Conservation (phyloP, 2,888 invertebrate genomes). For the Scaptomyza reducta region DNA sequence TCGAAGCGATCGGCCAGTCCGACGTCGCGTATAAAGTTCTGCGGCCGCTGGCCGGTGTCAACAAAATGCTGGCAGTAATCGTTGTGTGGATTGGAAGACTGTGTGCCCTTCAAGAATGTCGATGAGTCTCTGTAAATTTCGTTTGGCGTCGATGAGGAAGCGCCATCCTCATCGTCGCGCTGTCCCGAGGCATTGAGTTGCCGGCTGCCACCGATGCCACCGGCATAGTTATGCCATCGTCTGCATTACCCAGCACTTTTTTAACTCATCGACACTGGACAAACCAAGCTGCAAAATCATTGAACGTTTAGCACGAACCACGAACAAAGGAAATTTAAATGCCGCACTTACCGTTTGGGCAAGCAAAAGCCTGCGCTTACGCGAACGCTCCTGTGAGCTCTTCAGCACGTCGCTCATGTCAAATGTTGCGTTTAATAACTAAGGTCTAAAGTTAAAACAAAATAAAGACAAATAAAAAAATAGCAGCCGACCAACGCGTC, state of each 20-base stretch:
- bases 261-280: conserved; percentile 92
- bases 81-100: conserved; percentile 99
- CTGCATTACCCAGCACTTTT: conserved; percentile 92
- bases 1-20: conserved; percentile 98
- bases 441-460: conserved; percentile 34
- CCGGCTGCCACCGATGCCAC: conserved; percentile 86
- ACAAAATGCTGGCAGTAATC: conserved; percentile 99
- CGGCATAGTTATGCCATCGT: conserved; percentile 85
- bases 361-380: conserved; percentile 93
- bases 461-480: conserved; percentile 45
- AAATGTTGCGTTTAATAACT: conserved; percentile 23
- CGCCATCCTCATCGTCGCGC: conserved; percentile 83
- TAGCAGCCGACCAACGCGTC: conserved; percentile 40
- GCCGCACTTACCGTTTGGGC: conserved; percentile 91
- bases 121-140: conserved; percentile 97
- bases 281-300: conserved; percentile 90
- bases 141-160: conserved; percentile 85
- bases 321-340: neutral
- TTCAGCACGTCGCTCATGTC: conserved; percentile 92
- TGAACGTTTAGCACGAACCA: neutral
- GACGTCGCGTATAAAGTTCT: conserved; percentile 98
- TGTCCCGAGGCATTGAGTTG: conserved; percentile 62
- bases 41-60: conserved; percentile 97
- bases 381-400: conserved; percentile 93
- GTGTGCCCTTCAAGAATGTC: conserved; percentile 98